These are phyloP conservation scores for Leptopilina syphax DNA, from an alignment of 2,888 invertebrate species.

Conservation along the genomic window DNA sequence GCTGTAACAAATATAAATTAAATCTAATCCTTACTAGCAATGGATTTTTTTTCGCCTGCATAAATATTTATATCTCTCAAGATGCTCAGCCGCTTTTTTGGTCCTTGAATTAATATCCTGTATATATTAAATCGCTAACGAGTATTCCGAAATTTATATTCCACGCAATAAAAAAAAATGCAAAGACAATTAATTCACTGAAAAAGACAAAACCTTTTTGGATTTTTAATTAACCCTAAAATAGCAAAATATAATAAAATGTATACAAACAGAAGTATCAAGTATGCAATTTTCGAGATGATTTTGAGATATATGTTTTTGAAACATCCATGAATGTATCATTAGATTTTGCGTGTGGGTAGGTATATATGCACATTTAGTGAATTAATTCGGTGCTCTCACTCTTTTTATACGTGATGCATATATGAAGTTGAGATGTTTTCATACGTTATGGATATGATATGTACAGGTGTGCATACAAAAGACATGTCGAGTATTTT, in stretches of 20 bases:
- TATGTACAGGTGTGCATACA: constrained; percentile 47
- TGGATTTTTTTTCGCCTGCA: not conserved
- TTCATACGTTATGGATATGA: constrained; percentile 29
- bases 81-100: constrained; percentile 72
- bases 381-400: constrained; percentile 26
- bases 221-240: too few species aligned
- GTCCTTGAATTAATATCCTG: constrained; percentile 73
- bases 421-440: constrained; percentile 41
- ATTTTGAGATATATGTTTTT: not conserved
- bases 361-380: not conserved
- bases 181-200: too few species aligned
- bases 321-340: not conserved
- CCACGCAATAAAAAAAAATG: constrained; percentile 54
- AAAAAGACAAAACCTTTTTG: too few species aligned
- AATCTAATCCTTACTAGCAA: too few species aligned
- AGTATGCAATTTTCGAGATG: not conserved
- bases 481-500: constrained; percentile 56
- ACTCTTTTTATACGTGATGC: constrained; percentile 42
- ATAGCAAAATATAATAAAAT: too few species aligned
- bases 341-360: not conserved
- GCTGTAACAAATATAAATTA: too few species aligned
- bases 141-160: constrained; percentile 65
- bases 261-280: not conserved
- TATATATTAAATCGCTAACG: constrained; percentile 72
- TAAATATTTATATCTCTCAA: constrained; percentile 45